Conservation (phyloP, 2,797 vertebrate genomes). For the Buphagus erythrorhynchus region DNA sequence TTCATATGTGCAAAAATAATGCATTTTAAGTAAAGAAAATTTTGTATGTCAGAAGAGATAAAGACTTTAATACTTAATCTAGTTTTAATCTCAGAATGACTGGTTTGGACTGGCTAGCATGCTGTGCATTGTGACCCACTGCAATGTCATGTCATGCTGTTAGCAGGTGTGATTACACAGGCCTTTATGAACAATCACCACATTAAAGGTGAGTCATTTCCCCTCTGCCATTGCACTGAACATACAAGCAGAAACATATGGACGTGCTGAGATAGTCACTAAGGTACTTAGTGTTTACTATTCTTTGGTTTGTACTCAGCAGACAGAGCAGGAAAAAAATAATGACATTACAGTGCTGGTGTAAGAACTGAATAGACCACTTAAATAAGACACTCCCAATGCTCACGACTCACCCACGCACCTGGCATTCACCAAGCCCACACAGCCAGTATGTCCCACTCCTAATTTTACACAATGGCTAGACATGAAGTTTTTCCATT, state of each 20-base stretch:
- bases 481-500: constrained; percentile 54
- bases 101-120: background rate
- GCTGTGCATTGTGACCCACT: background rate
- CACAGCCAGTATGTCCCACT: constrained; percentile 45
- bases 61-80: background rate
- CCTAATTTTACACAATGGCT: constrained; percentile 54
- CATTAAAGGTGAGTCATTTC: background rate
- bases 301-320: background rate
- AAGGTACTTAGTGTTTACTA: background rate
- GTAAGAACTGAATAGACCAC: constrained; percentile 4
- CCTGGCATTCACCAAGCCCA: constrained; percentile 50
- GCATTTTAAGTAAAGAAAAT: background rate
- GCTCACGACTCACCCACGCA: constrained; percentile 1
- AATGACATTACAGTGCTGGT: background rate
- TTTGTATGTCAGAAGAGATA: background rate
- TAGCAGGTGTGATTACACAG: background rate
- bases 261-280: background rate
- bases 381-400: background rate
- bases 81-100: background rate
- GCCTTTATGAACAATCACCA: background rate
- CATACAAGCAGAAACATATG: background rate
- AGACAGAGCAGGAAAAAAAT: background rate
- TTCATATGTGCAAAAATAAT: background rate
- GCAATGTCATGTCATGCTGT: background rate
- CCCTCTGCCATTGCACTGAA: background rate